Percentiles rank a stretch among this genome's conserved stretches.
Evolutionary conservation across 2,797 vertebrate genomes (phyloP).

Genomic region (Clarias laeviceps): DNA sequence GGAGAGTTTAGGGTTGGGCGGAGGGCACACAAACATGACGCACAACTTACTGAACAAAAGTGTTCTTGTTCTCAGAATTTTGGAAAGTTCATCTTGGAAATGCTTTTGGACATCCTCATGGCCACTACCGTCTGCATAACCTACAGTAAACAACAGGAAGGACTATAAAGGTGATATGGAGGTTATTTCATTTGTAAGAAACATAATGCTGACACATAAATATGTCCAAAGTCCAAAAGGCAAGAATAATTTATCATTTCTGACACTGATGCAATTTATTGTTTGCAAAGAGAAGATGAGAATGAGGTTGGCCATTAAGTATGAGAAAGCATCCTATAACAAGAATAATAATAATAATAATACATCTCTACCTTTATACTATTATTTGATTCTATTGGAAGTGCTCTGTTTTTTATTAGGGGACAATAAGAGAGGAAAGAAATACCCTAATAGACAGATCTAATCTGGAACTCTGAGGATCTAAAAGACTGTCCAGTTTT

Average conservation of each 20-base stretch:
- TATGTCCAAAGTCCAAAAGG: background rate
- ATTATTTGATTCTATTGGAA: constrained; percentile 19
- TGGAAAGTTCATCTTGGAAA: background rate
- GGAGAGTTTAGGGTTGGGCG: constrained; percentile 31
- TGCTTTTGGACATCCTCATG: background rate
- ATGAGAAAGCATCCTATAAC: background rate
- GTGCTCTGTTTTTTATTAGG: background rate
- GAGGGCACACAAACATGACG: constrained; percentile 15
- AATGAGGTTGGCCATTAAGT: background rate
- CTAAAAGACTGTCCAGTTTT: background rate
- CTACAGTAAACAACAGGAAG: constrained; percentile 2
- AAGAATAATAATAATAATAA: too few relatives aligned
- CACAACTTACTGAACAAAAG: background rate
- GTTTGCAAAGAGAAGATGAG: background rate
- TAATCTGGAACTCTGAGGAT: background rate
- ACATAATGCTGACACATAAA: background rate
- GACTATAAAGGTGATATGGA: too few relatives aligned
- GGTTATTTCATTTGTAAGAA: background rate
- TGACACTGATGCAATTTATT: background rate
- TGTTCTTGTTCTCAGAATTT: constrained; percentile 1
- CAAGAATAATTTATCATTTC: background rate
- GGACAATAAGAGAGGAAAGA: background rate
- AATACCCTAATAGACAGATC: background rate
- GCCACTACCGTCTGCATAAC: background rate
- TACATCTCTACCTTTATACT: background rate